Conservation (phyloP, 1,140 invertebrate genomes). For the Hycleus cichorii region DNA sequence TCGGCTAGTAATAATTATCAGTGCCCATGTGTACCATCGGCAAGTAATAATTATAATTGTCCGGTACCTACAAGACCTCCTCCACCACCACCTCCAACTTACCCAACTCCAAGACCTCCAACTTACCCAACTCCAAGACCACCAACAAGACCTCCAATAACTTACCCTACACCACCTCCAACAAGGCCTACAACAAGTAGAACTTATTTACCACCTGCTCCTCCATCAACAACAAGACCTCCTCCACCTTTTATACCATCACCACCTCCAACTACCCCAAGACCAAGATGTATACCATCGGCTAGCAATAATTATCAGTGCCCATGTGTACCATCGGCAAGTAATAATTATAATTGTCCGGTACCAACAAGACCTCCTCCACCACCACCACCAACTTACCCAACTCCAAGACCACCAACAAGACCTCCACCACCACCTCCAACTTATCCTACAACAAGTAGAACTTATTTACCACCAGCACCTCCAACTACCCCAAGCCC, state of each 20-base stretch:
- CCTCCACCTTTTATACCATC: background rate
- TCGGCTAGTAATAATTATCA: background rate
- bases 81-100: too few relatives aligned
- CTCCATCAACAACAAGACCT: background rate
- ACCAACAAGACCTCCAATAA: too few relatives aligned
- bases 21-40: background rate
- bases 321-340: background rate
- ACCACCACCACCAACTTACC: background rate
- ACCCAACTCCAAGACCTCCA: background rate
- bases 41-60: background rate
- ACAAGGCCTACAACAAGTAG: background rate
- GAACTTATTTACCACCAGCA: conserved; percentile 2
- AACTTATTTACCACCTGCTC: background rate
- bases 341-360: too few relatives aligned
- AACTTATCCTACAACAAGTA: background rate
- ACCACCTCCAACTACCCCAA: conserved; percentile 10
- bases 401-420: background rate
- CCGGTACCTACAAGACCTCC: background rate
- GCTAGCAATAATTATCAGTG: background rate
- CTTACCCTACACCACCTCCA: too few relatives aligned
- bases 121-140: background rate
- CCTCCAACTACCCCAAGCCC: background rate
- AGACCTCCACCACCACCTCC: too few relatives aligned
- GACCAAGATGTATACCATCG: background rate
- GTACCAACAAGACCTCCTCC: background rate